Evolutionary conservation across 2,113 vertebrate genomes (phyloP).

Genomic region (Cyprinodon variegatus): DNA sequence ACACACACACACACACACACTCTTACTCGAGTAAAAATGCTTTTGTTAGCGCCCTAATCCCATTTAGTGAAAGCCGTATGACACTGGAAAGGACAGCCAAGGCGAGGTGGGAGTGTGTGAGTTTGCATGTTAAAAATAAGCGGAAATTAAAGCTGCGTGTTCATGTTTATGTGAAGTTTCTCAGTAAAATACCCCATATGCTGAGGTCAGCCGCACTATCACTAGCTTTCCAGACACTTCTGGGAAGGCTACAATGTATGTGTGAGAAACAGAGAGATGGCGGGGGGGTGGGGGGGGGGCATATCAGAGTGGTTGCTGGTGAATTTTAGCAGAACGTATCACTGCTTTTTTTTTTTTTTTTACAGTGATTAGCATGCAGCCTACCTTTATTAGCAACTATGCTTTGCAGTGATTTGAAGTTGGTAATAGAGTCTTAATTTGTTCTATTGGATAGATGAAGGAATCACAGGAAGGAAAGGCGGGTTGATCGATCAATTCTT

Average conservation of each 20-base stretch:
- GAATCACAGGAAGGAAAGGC: not conserved
- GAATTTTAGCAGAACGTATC: not conserved
- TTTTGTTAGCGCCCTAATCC: slow-evolving; percentile 65
- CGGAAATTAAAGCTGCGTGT: slow-evolving; percentile 36
- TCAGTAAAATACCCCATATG: slow-evolving; percentile 67
- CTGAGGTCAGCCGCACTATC: slow-evolving; percentile 69
- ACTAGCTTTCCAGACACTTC: slow-evolving; percentile 59
- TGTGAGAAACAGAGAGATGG: slow-evolving; percentile 13
- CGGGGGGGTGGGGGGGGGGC: not conserved
- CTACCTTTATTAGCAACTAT: not conserved
- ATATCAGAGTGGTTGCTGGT: not conserved
- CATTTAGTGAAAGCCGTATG: slow-evolving; percentile 66
- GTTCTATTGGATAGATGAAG: not conserved
- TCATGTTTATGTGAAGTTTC: slow-evolving; percentile 51
- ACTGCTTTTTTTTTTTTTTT: not conserved
- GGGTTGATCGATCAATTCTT: not conserved
- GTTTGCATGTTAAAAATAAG: slow-evolving; percentile 43
- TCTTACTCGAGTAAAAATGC: slow-evolving; percentile 20
- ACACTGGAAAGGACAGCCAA: slow-evolving; percentile 53
- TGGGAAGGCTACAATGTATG: slow-evolving; percentile 18
- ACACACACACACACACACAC: not conserved
- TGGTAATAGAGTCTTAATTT: too few species aligned
- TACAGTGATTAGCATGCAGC: not conserved
- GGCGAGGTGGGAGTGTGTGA: slow-evolving; percentile 55
- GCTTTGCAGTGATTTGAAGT: not conserved